Evolutionary conservation across 2,113 vertebrate genomes (phyloP), one percentile per base, ranked within the genome.

Genomic region (Macquaria australasica): DNA sequence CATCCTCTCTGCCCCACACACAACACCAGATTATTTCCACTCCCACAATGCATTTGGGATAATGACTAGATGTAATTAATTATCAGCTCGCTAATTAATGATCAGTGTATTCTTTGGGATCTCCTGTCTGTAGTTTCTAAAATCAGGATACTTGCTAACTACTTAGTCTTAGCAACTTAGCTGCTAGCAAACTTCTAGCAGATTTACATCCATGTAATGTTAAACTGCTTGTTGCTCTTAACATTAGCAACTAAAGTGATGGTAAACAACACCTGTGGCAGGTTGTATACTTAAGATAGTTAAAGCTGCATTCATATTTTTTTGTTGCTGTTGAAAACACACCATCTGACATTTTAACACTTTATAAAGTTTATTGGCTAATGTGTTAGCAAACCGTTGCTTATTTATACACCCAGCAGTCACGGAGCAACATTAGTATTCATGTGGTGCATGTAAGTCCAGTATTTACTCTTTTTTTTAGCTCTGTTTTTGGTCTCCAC

Each of bases 1-100:
- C 28, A 7, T 20, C 21, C 45, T 77, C 69, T 28, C 45, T 25
- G 28, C 14, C 53, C 8, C 41, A n/a, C 6, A 23, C 31, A 53
- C 72, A 31, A 39, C 2, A 15, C 23, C 41, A n/a, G 11, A 72
- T 59, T 8, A 58, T 23, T 58, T 15, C 41, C 64, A 25, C 56
- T 64, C 79, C 62, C 76, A 79, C 80, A 58, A 62, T 87, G 70
- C 77, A 79, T 73, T 5, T 79, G 55, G 73, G 80, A 62, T 41
- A 9, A 68, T 37, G 21, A 69, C 41, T 45, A 79, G 15, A 48
- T 50, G 28, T 73, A 55, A 66, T 75, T 77, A 71, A 86, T 79
- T 37, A 86, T 51, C 37, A 79, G 67, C 48, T 55, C 66, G 64
- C 67, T 60, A 51, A 82, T 83, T 71, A 73, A 63, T 78, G 31